Conservation (phyloP, 1,140 invertebrate genomes). For the Zaprionus davidi region DNA sequence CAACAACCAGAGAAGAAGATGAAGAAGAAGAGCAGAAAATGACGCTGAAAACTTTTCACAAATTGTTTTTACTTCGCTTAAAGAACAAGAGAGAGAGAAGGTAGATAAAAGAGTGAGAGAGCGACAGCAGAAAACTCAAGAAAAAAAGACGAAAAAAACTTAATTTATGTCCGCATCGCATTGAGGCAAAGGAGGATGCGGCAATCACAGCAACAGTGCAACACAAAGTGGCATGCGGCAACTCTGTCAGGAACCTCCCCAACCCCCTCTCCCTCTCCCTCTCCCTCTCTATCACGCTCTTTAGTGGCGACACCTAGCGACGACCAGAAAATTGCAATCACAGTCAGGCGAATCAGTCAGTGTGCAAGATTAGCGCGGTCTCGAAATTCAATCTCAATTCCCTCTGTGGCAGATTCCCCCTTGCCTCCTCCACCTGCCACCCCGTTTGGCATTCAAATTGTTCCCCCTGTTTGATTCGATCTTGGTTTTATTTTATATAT, state of each 20-base stretch:
- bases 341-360: neutral
- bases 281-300: neutral
- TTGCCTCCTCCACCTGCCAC: neutral
- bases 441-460: neutral
- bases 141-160: constrained; percentile 32
- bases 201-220: constrained; percentile 12
- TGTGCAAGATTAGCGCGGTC: neutral
- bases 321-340: neutral
- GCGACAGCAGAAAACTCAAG: neutral
- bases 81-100: neutral
- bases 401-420: neutral
- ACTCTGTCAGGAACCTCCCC: neutral
- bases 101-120: neutral
- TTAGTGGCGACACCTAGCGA: constrained; percentile 2
- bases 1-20: neutral
- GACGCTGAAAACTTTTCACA: constrained; percentile 39
- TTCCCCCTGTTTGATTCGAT: neutral
- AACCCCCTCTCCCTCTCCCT: too few species aligned
- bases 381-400: neutral
- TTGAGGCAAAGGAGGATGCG: neutral
- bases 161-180: constrained; percentile 40
- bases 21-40: constrained; percentile 13
- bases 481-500: too few species aligned
- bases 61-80: constrained; percentile 46
- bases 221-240: neutral